phyloP scores from a whole-genome alignment of 2,888 invertebrate genomes.

The Tenodera sinensis region DNA sequence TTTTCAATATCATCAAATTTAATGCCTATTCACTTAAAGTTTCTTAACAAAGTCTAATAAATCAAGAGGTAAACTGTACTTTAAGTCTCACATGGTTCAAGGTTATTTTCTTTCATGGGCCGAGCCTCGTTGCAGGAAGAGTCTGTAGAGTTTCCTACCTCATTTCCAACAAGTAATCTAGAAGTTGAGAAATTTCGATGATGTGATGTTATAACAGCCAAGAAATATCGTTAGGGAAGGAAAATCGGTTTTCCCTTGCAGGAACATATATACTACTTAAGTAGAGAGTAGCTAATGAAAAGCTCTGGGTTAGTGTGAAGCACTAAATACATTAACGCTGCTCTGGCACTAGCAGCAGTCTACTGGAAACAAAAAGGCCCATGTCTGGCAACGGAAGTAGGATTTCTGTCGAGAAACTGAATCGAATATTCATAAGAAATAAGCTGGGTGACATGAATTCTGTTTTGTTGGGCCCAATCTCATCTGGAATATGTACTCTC shows the following conservation, averaged over 20 bases:
- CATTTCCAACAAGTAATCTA: not conserved
- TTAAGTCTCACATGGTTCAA: too few species aligned
- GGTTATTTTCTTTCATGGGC: too few species aligned
- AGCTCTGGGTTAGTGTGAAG: not conserved
- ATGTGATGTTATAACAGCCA: not conserved
- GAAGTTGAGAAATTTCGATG: not conserved
- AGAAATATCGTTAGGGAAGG: not conserved
- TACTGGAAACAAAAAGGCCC: not conserved
- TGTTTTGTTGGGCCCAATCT: not conserved
- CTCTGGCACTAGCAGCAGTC: not conserved
- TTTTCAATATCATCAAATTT: too few species aligned
- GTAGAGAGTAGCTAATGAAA: not conserved
- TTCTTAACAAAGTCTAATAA: too few species aligned
- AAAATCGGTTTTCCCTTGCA: not conserved
- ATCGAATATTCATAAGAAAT: not conserved
- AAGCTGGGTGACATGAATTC: not conserved
- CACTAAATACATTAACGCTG: not conserved
- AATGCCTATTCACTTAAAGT: too few species aligned
- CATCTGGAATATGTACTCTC: not conserved
- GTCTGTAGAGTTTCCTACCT: not conserved
- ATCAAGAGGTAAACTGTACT: too few species aligned
- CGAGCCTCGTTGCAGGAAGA: too few species aligned
- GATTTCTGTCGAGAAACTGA: not conserved
- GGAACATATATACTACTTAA: not conserved
- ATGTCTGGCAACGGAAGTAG: not conserved